A percentile compares a stretch with the other conserved stretches of the same genome.
Evolutionary conservation across 2,113 vertebrate genomes (phyloP).

Genomic region (Mustela nigripes): DNA sequence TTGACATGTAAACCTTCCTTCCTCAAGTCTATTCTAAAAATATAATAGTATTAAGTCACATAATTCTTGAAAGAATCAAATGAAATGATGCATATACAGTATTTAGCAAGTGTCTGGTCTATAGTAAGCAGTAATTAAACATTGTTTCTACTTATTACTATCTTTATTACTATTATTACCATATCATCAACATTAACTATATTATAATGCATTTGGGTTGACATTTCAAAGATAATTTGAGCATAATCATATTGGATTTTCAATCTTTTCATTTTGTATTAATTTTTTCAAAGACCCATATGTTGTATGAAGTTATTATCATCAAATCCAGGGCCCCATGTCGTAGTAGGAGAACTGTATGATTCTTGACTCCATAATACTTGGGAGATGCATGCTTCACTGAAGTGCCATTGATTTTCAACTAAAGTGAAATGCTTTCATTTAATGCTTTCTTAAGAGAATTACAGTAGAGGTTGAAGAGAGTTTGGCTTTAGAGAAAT

Average conservation of each 20-base stretch:
- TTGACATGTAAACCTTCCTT: not conserved
- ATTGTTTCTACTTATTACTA: constrained; percentile 39
- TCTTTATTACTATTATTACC: constrained; percentile 6
- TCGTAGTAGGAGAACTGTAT: constrained; percentile 74
- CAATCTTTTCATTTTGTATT: constrained; percentile 54
- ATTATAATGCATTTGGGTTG: not conserved
- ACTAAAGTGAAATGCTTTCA: constrained; percentile 87
- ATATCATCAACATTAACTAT: not conserved
- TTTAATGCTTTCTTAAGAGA: constrained; percentile 88
- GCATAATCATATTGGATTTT: constrained; percentile 13
- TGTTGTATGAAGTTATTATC: constrained; percentile 65
- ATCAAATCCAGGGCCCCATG: constrained; percentile 63
- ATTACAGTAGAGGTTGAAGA: constrained; percentile 85
- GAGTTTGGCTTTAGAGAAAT: constrained; percentile 87
- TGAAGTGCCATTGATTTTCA: constrained; percentile 90
- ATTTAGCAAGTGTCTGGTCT: not conserved
- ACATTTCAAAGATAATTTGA: constrained; percentile 52
- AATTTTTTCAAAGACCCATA: constrained; percentile 66
- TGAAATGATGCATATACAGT: not conserved
- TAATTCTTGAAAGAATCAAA: not conserved
- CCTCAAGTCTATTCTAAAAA: not conserved
- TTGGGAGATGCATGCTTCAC: constrained; percentile 86
- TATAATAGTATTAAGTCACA: not conserved
- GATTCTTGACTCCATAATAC: constrained; percentile 84
- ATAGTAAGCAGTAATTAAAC: constrained; percentile 13